Evolutionary conservation across 1,140 invertebrate species (phyloP).

Genomic region (Trichomalopsis sarcophagae): DNA sequence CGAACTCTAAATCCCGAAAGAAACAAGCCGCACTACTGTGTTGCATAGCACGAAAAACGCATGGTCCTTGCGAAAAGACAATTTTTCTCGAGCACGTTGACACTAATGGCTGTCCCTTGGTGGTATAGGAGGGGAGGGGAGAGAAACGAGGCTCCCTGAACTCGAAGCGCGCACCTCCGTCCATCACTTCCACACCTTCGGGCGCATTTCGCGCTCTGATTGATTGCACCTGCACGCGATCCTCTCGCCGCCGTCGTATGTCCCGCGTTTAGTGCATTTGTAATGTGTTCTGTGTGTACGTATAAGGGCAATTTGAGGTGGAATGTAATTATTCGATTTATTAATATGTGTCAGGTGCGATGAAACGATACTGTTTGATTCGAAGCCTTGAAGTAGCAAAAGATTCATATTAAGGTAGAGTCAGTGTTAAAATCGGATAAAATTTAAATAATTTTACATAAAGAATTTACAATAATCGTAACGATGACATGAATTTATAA

Average conservation of each 20-base stretch:
- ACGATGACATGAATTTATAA: no score
- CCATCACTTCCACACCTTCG: conserved; percentile 19
- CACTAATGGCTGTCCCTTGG: conserved; percentile 23
- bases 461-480: no score
- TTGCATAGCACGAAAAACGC: neutral
- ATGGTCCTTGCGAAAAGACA: neutral
- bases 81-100: neutral
- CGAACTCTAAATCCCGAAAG: neutral
- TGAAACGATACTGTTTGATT: no score
- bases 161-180: neutral
- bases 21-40: neutral
- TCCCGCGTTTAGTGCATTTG: neutral
- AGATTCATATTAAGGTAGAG: no score
- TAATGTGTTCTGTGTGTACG: neutral
- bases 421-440: no score
- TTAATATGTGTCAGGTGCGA: no score
- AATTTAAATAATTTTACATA: no score
- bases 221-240: conserved; percentile 22
- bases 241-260: neutral
- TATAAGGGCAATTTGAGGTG: neutral
- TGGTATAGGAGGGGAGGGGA: no score
- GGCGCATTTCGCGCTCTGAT: conserved; percentile 17
- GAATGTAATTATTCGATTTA: no score
- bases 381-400: no score
- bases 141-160: neutral